Evolutionary conservation across 1,140 invertebrate genomes (phyloP).

Genomic region (Cataglyphis hispanica): DNA sequence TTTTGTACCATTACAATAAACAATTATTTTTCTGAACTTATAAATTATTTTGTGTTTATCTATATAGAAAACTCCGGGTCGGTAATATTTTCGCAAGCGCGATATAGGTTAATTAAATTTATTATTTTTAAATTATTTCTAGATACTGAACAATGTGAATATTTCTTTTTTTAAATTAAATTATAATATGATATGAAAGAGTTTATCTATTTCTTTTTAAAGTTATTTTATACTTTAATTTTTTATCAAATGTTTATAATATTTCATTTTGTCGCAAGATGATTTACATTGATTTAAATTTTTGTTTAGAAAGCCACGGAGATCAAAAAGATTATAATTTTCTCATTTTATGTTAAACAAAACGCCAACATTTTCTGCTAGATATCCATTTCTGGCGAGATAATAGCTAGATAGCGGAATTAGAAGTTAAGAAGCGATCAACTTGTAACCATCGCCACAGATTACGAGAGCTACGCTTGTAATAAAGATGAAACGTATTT

Average conservation of each 20-base stretch:
- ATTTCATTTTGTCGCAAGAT: neutral
- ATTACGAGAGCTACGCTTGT: neutral
- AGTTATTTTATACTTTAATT: constrained; percentile 3
- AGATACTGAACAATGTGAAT: neutral
- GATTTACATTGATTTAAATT: neutral
- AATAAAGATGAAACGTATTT: constrained; percentile 33
- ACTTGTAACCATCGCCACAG: neutral
- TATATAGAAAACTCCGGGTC: neutral
- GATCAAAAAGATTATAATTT: constrained; percentile 10
- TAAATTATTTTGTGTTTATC: constrained; percentile 20
- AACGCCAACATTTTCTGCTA: neutral
- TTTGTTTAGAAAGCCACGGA: neutral
- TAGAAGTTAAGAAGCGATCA: constrained; percentile 18
- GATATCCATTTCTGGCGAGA: constrained; percentile 1
- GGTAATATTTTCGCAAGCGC: neutral
- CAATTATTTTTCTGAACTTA: constrained; percentile 26
- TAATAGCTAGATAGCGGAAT: neutral
- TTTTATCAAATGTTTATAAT: neutral
- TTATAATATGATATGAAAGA: neutral
- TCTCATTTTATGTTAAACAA: neutral
- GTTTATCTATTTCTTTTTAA: neutral
- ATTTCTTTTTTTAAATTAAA: neutral
- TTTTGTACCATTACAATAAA: constrained; percentile 5
- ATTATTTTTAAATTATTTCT: neutral
- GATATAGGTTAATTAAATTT: neutral